Base-by-base conservation (phyloP, 1,140 invertebrate genomes). In the Euwallacea similis region DNA sequence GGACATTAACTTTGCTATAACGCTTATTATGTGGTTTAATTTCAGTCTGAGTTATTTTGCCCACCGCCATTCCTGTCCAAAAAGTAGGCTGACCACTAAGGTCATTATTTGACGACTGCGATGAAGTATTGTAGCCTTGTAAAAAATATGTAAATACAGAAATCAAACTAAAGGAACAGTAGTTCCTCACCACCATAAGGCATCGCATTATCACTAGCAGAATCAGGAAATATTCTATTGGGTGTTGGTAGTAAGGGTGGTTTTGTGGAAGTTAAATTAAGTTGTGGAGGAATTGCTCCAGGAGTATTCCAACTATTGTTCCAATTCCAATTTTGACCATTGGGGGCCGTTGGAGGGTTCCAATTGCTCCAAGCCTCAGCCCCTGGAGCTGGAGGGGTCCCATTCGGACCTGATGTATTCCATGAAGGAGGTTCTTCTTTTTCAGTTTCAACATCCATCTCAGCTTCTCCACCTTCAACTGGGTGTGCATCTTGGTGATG, bases 371-470 rank as follows among this genome's bases (percentile, higher is more conserved):
- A 62, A 16, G 72, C 56, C 68, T 76, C 65, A 2, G 63, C 47
- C 2, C 68, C 76, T 7, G 76, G 74, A 53, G 77, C 69, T 0
- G 81, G 74, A 15, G 76, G 74, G 6, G 82, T 80, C 16, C 69
- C 72, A 59, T 65, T 42, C 53, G 58, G 71, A 13, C 73, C 42
- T 66, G 56, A 68, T 33, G 74, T 72, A 55, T 76, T 77, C 78
- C 79, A 69, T 74, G 66, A 74, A 64, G 67, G 72, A 66, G 72
- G 66, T 10, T 83, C 83, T 44, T 88, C 88, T n/a, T 88, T 88
- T 73, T 89, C 89, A 16, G 85, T 86, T 78, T 91, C 90, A 78
- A 94, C 89, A 75, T 94, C 92, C 92, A 94, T 94, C 9, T 91
- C 91, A 9, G 91, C 92, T 82, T 93, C 92, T 6, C 91, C 91